Evolutionary conservation across 1,140 invertebrate species (phyloP).

Genomic region (Drosophila miranda): DNA sequence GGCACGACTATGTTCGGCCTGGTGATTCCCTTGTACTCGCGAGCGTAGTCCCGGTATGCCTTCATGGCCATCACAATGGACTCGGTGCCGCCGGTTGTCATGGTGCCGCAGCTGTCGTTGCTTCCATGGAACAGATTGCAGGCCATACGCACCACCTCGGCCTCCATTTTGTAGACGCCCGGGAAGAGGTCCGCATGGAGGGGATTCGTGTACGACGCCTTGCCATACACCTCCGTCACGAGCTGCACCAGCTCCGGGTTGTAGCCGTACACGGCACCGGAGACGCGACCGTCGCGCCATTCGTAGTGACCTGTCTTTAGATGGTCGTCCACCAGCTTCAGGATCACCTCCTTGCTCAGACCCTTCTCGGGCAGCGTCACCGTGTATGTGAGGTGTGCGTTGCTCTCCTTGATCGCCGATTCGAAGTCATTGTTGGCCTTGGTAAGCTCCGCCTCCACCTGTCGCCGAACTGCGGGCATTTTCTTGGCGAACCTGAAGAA

Average conservation of each 20-base stretch:
- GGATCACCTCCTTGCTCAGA: slow-evolving; percentile 85
- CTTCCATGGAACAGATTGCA: slow-evolving; percentile 94
- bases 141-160: slow-evolving; percentile 96
- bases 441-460: slow-evolving; percentile 89
- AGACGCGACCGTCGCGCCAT: slow-evolving; percentile 86
- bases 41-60: slow-evolving; percentile 95
- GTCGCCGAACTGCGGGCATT: slow-evolving; percentile 88
- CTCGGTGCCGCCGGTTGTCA: slow-evolving; percentile 98
- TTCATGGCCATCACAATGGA: slow-evolving; percentile 99
- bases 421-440: slow-evolving; percentile 87
- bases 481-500: slow-evolving; percentile 88
- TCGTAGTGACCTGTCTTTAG: slow-evolving; percentile 86
- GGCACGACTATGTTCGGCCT: slow-evolving; percentile 96
- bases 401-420: slow-evolving; percentile 86
- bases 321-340: slow-evolving; percentile 86
- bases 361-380: slow-evolving; percentile 87
- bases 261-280: slow-evolving; percentile 94
- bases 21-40: slow-evolving; percentile 89
- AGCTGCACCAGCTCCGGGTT: slow-evolving; percentile 88
- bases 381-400: slow-evolving; percentile 85
- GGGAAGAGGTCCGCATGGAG: slow-evolving; percentile 98
- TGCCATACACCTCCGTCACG: slow-evolving; percentile 91
- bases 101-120: slow-evolving; percentile 93
- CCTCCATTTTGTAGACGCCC: slow-evolving; percentile 99
- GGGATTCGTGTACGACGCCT: slow-evolving; percentile 97